Evolutionary conservation across 2,113 vertebrate species (phyloP).

Genomic region (Dolichotis patagonum): DNA sequence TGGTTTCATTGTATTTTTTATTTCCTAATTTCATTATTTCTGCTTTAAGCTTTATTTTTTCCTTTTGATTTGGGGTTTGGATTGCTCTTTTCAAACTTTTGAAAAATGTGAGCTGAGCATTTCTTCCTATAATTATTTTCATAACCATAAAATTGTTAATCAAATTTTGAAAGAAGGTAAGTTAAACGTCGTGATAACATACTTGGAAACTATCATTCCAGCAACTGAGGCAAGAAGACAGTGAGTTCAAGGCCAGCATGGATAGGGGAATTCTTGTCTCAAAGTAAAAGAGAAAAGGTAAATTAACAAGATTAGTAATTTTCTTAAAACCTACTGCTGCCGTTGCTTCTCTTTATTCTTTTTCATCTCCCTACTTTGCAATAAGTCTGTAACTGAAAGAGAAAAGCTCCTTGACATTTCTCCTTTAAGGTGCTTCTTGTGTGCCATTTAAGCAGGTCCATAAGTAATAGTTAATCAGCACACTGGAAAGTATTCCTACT

Average conservation of each 20-base stretch:
- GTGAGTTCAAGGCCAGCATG: neutral
- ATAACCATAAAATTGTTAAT: neutral
- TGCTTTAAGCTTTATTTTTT: neutral
- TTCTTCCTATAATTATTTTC: neutral
- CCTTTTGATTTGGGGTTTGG: neutral
- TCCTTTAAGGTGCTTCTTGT: neutral
- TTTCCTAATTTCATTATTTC: neutral
- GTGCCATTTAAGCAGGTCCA: neutral
- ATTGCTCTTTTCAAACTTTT: neutral
- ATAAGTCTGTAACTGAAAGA: neutral
- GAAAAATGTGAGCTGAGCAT: neutral
- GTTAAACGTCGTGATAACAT: neutral
- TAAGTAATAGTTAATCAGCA: neutral
- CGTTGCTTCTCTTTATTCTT: neutral
- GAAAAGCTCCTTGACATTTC: neutral
- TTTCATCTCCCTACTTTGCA: neutral
- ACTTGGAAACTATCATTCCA: neutral
- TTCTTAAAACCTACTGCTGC: neutral
- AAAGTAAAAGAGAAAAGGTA: neutral
- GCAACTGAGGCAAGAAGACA: neutral
- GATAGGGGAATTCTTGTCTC: neutral
- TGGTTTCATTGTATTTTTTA: neutral
- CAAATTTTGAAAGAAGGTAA: neutral
- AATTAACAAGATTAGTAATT: constrained; percentile 3
- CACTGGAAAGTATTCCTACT: neutral